These are phyloP conservation scores for Notodonta ziczac DNA, from an alignment of 2,888 invertebrate genomes.

Conservation along the genomic window DNA sequence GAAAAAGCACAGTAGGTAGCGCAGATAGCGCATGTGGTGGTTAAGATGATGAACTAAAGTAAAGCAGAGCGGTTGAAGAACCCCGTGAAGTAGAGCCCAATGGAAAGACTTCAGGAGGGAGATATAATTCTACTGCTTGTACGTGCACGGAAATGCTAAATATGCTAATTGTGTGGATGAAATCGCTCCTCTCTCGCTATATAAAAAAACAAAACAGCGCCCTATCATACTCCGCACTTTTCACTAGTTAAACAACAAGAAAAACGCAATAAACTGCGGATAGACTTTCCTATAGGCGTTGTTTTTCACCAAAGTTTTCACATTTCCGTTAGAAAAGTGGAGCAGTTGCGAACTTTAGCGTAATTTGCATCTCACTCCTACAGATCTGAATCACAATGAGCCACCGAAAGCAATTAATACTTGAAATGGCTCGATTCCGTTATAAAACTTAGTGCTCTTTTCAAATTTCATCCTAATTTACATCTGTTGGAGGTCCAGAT, in stretches of 20 bases:
- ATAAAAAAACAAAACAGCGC: not conserved
- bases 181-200: no score
- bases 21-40: no score
- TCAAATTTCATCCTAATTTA: slow-evolving; percentile 75
- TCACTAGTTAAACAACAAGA: slow-evolving; percentile 5
- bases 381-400: slow-evolving; percentile 81
- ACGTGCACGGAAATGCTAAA: no score
- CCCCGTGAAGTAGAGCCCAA: no score
- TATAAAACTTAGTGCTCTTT: slow-evolving; percentile 80
- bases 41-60: no score
- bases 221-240: not conserved
- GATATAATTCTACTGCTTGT: no score
- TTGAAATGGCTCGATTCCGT: slow-evolving; percentile 78
- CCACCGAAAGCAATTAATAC: slow-evolving; percentile 83
- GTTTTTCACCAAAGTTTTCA: slow-evolving; percentile 74
- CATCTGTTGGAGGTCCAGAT: slow-evolving; percentile 56
- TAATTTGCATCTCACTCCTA: slow-evolving; percentile 79
- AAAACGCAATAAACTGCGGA: slow-evolving; percentile 5
- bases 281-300: slow-evolving; percentile 38
- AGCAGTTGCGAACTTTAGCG: slow-evolving; percentile 75
- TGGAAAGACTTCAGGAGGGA: no score
- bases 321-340: slow-evolving; percentile 79
- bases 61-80: no score
- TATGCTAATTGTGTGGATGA: no score
- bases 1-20: no score